Base-by-base conservation (phyloP, 1,140 invertebrate species). In the Muscidifurax raptorellus region DNA sequence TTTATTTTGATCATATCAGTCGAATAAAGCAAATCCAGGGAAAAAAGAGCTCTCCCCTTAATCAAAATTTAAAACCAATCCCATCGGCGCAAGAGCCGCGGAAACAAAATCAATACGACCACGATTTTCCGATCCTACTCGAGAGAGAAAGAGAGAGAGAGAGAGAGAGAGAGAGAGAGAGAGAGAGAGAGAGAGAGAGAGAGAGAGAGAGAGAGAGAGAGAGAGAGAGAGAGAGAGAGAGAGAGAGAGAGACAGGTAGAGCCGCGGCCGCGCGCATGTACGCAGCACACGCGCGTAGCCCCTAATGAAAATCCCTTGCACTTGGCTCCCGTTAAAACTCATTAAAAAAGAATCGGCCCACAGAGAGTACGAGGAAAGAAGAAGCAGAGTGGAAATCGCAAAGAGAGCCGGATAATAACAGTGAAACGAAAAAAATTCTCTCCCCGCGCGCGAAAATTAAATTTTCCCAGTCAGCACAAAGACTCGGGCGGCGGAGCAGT, bases 381-480 rank as follows among this genome's bases (percentile, higher is more conserved):
- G 66, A 10, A 77, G 32, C 32, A 52, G 67, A 28, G 18, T 15
- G 28, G n/a, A 69, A 74, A 71, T 44, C 52, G 44, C 52, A 25
- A 59, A 40, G n/a, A 40, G 27, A 52, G 80, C 15, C 27, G 66
- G 66, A 80, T 80, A 80, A 80, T 71, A 71, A 80, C 28, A 71
- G 44, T 71, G 36, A 59, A 44, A 64, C 30, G 59, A 40, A 71
- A 78, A 77, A 83, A 78, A 83, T 6, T n/a, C 67, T n/a, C 27
- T 81, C 67, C 47, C 15, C 25, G 25, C 40, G 77, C 77, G 83
- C 77, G 77, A 84, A 84, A 84, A 84, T 84, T 84, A 75, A 84
- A 84, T 84, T 84, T 84, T 30, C 77, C 52, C 52, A 75, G 78
- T 80, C 78, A 28, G 83, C 83, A 72, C 47, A 80, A 72, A 84